These are phyloP conservation scores for Rutpela maculata DNA, from an alignment of 2,888 invertebrate species.

Conservation along the genomic window DNA sequence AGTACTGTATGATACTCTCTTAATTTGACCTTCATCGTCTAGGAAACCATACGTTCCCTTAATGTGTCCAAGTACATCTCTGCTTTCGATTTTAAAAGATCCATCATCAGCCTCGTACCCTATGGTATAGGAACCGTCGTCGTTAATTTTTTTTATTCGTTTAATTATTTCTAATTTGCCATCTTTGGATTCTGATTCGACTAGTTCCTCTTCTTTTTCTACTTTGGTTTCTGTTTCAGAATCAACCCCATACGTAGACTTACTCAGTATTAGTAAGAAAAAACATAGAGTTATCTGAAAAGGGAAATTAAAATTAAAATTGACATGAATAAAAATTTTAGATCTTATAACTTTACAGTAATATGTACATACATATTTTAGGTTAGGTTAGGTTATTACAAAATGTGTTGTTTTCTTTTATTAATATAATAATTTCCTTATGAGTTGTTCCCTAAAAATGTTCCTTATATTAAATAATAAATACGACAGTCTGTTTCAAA, in stretches of 20 bases:
- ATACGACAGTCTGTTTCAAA: too few species aligned
- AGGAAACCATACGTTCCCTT: constrained; percentile 90
- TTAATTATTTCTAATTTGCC: constrained; percentile 87
- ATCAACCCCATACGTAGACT: constrained; percentile 23
- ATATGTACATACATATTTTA: too few species aligned
- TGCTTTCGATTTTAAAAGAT: constrained; percentile 89
- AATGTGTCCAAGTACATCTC: constrained; percentile 86
- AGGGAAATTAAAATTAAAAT: constrained; percentile 1
- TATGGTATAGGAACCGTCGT: constrained; percentile 89
- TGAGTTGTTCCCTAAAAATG: too few species aligned
- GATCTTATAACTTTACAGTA: too few species aligned
- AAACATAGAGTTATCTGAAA: constrained; percentile 48
- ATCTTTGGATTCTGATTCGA: constrained; percentile 80
- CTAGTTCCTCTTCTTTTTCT: constrained; percentile 75
- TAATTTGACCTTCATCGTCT: constrained; percentile 85
- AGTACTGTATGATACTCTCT: constrained; percentile 85
- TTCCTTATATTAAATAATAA: too few species aligned
- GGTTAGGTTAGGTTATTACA: too few species aligned
- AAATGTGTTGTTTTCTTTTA: too few species aligned
- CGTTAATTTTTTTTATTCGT: constrained; percentile 87
- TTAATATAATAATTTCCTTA: too few species aligned
- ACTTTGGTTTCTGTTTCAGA: constrained; percentile 48
- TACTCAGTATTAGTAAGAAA: constrained; percentile 34
- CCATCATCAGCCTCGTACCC: constrained; percentile 92
- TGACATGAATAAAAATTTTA: neutral